Evolutionary conservation across 1,140 invertebrate genomes (phyloP).

Genomic region (Plutomurus gul): DNA sequence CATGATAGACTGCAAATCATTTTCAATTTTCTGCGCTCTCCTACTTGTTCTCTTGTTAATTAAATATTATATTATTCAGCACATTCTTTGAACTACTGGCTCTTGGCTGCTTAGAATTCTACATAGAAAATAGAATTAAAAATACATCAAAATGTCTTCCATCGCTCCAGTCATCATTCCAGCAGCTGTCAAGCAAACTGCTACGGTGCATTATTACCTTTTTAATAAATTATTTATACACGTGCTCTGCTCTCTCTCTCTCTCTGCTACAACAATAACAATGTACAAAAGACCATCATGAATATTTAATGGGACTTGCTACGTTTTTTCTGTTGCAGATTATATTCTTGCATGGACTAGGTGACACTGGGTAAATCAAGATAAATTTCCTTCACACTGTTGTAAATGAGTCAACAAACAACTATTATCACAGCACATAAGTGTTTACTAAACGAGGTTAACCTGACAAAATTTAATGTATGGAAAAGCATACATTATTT

Average conservation of each 20-base stretch:
- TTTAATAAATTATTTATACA: background rate
- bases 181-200: slow-evolving; percentile 41
- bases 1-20: too few relatives aligned
- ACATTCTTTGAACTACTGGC: too few relatives aligned
- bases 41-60: too few relatives aligned
- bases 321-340: slow-evolving; percentile 57
- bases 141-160: slow-evolving; percentile 41
- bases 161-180: slow-evolving; percentile 57
- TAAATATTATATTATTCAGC: too few relatives aligned
- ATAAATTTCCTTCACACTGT: background rate
- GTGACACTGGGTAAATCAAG: slow-evolving; percentile 63
- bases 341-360: slow-evolving; percentile 67
- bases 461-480: background rate
- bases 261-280: too few relatives aligned
- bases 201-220: slow-evolving; percentile 34
- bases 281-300: background rate
- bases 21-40: too few relatives aligned
- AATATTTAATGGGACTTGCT: background rate
- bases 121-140: background rate
- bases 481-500: too few relatives aligned
- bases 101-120: too few relatives aligned
- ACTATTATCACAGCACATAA: background rate
- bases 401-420: background rate
- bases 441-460: too few relatives aligned
- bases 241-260: too few relatives aligned